Evolutionary conservation across 2,113 vertebrate species (phyloP), one percentile per base, ranked within the genome.

Genomic region (Hydrolagus affinis): DNA sequence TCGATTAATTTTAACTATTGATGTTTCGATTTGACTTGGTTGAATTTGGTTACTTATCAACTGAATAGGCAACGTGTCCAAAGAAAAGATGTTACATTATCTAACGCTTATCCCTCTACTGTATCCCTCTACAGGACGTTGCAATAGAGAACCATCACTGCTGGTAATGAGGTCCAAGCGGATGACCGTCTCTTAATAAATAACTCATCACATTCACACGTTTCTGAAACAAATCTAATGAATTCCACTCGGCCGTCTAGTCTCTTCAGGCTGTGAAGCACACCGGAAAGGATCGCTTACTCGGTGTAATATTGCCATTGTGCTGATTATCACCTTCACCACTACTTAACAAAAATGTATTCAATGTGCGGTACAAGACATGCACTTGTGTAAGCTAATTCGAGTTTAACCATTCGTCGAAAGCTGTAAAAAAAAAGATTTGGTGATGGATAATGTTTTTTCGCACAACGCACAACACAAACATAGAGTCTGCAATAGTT

Each of bases 11-110:
- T 64, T 28, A 32, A 44, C 28, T 19, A 56, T 74, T 74, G 10
- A 83, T 30, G 60, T 30, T 83, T 66, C 77, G 77, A 66, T 83
- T 83, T 19, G 77, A 11, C 8, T 64, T 66, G 1, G 2, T 19
- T 83, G 23, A 30, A 83, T 83, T 66, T 83, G 77, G 17, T 62
- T 83, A 30, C 23, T 30, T 15, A 30, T 83, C 17, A 83, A 83
- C 23, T 25, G 28, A 15, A 83, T 30, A 9, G 77, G 60, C 25
- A 28, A 30, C 0, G 23, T 64, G 77, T 83, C 66, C 15, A 83
- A 25, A 8, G 7, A 28, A 66, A 83, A 8, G n/a, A 8, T 83
- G 15, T 25, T 83, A 30, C 3, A 4, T 83, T 19, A 62, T 23
- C 17, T 25, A 83, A 64, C 4, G 60, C 60, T 30, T 30, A 3